A percentile compares a stretch with the other conserved stretches of the same genome.
Evolutionary conservation across 2,797 vertebrate species (phyloP).

Genomic region (Thaleichthys pacificus): DNA sequence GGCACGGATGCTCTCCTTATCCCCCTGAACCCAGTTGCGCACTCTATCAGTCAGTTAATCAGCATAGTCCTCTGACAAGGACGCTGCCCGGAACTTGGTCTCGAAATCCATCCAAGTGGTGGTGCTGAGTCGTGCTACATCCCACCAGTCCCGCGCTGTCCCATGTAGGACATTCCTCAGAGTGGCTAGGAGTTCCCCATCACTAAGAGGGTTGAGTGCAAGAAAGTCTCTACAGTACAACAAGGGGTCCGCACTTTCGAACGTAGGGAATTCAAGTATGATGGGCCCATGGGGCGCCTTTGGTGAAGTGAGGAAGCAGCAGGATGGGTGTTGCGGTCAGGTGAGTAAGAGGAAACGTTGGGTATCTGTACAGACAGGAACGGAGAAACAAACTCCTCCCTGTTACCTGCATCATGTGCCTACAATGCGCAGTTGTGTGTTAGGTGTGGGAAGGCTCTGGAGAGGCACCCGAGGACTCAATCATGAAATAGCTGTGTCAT

Average conservation of each 20-base stretch:
- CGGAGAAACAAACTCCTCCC: no score
- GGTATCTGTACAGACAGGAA: no score
- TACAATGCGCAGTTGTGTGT: no score
- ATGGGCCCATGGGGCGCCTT: not conserved
- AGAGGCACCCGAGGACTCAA: no score
- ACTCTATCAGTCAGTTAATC: slow-evolving; percentile 13
- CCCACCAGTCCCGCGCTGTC: slow-evolving; percentile 22
- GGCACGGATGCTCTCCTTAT: slow-evolving; percentile 1
- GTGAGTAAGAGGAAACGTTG: no score
- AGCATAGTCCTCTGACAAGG: slow-evolving; percentile 18
- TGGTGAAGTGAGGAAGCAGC: no score
- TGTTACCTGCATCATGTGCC: no score
- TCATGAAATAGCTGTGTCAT: no score
- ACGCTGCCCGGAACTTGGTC: slow-evolving; percentile 1
- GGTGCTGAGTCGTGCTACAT: not conserved
- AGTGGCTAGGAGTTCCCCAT: slow-evolving; percentile 20
- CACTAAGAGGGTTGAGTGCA: not conserved
- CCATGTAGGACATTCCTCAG: slow-evolving; percentile 13
- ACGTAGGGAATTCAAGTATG: not conserved
- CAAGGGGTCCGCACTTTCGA: slow-evolving; percentile 13
- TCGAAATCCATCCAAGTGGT: slow-evolving; percentile 13
- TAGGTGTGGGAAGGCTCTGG: no score
- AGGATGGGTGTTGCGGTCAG: no score
- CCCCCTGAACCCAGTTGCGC: not conserved
- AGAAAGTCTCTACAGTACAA: slow-evolving; percentile 17